phyloP scores from a whole-genome alignment of 2,113 vertebrate genomes.

The Pipra filicauda region DNA sequence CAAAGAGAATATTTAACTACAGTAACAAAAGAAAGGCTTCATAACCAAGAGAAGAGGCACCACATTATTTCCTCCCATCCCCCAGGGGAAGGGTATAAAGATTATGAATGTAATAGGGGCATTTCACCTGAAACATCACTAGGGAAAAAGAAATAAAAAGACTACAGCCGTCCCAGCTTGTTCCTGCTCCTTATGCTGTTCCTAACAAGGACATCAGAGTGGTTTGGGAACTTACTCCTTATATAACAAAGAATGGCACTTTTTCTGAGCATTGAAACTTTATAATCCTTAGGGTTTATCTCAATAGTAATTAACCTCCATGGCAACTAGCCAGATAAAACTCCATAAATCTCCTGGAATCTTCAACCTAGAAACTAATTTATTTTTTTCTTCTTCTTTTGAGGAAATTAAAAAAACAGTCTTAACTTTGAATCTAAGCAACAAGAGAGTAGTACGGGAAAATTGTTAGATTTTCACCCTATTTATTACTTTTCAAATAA shows the following conservation, averaged over 20 bases:
- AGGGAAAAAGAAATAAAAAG: fast-evolving
- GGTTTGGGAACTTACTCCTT: background rate
- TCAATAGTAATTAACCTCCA: slow-evolving; percentile 20
- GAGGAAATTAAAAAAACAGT: background rate
- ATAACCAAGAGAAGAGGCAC: background rate
- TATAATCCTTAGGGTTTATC: background rate
- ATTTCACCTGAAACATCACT: background rate
- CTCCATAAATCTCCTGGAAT: background rate
- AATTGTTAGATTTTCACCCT: fast-evolving
- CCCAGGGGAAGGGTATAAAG: background rate
- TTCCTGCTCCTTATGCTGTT: background rate
- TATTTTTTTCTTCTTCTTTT: background rate
- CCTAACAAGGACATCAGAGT: background rate
- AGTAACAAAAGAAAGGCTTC: slow-evolving; percentile 22
- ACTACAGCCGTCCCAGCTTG: background rate
- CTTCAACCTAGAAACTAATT: background rate
- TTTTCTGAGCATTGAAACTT: slow-evolving; percentile 10
- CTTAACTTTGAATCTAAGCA: background rate
- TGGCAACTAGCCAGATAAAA: background rate
- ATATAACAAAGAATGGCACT: background rate
- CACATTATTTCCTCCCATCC: background rate
- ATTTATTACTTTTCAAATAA: background rate
- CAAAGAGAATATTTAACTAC: slow-evolving; percentile 32
- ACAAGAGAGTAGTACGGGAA: background rate
- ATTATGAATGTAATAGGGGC: background rate